phyloP scores from a whole-genome alignment of 2,888 invertebrate genomes.

The Limnephilus lunatus region DNA sequence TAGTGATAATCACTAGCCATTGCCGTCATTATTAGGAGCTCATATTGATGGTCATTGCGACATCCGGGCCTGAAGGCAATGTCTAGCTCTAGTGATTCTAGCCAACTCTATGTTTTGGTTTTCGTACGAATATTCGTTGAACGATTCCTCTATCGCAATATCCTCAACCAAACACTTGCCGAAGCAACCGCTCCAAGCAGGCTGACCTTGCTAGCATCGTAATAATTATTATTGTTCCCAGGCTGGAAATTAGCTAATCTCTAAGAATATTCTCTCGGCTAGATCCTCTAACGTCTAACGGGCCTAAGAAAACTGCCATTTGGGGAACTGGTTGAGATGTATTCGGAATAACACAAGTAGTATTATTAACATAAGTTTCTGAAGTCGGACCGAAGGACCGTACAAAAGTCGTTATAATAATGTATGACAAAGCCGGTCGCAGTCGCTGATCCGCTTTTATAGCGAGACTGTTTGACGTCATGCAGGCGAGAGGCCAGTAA shows the following conservation, averaged over 20 bases:
- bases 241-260: conserved; percentile 17
- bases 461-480: conserved; percentile 29
- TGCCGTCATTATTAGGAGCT: not conserved
- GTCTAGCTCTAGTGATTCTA: not conserved
- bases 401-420: conserved; percentile 17
- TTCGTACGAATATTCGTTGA: not conserved
- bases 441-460: not conserved
- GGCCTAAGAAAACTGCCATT: not conserved
- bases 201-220: not conserved
- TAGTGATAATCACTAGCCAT: not conserved
- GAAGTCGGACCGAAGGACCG: not conserved
- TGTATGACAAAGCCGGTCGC: not conserved
- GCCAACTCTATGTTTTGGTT: not conserved
- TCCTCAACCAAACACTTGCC: not conserved
- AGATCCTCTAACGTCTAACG: conserved; percentile 14
- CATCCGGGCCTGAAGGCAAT: not conserved
- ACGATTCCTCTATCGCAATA: not conserved
- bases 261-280: not conserved
- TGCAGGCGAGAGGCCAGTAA: conserved; percentile 6
- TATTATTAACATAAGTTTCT: conserved; percentile 11
- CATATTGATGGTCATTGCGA: not conserved
- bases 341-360: not conserved
- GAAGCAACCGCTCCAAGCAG: not conserved
- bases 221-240: conserved; percentile 26
- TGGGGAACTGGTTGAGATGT: not conserved